Base-by-base conservation (phyloP, 2,888 invertebrate genomes). In the Polyommatus iphigenia region DNA sequence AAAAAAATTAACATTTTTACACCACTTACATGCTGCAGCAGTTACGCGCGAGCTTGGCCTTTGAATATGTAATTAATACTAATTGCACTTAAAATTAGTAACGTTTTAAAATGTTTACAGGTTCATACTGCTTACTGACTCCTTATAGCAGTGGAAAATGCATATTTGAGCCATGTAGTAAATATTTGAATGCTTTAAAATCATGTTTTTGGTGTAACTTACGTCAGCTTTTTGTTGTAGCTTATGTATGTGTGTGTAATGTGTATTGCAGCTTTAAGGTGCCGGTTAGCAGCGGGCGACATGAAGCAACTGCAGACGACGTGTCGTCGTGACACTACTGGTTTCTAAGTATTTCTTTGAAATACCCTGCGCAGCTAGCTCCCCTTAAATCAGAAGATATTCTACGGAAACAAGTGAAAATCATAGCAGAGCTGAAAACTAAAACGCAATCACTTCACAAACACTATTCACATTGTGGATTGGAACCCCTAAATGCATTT, bases 401-500 rank as follows among this genome's bases (percentile, higher is more conserved):
- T n/a, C n/a, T 10, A 10, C 3, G 3, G 13, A 10, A 13, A 46
- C 10, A 46, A 13, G 46, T 46, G 46, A 46, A 46, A 46, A 46
- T 46, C 46, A 46, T 46, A 46, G 10, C 46, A 10, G 46, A 0
- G 0, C 46, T 46, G 46, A 46, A 46, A 46, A 46, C 46, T 54
- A 18, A 54, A 67, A 18, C 67, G 15, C 29, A 67, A 29, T 67
- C 15, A 32, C 67, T 18, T 24, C 13, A 67, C 13, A 67, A 67
- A 67, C 62, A 20, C 67, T 67, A 67, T 32, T 67, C 32, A 32
- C 29, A 13, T 67, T 29, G 67, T 67, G 32, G 67, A 67, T 67
- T 67, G 24, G 24, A 67, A 32, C 29, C 2, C 67, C 67, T 29
- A 67, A 67, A 67, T 67, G 67, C 67, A 67, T 67, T 67, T 67